phyloP scores from a whole-genome alignment of 2,113 vertebrate genomes.

The Thunnus maccoyii region DNA sequence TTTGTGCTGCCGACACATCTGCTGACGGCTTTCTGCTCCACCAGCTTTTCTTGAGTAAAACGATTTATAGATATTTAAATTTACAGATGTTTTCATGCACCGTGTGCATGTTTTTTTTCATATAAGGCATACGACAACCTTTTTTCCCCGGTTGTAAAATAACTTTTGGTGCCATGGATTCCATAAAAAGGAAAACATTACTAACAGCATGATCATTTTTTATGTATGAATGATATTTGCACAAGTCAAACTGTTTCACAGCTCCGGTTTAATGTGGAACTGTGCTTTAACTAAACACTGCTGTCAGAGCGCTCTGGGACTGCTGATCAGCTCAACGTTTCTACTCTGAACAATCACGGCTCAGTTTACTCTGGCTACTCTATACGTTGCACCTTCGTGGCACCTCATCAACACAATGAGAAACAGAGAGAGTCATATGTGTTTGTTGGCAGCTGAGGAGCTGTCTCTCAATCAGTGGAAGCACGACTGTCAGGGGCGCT shows the following conservation, averaged over 20 bases:
- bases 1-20: conserved; percentile 87
- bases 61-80: conserved; percentile 91
- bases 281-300: conserved; percentile 48
- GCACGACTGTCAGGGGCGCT: conserved; percentile 27
- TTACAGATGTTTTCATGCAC: conserved; percentile 89
- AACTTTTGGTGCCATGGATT: conserved; percentile 72
- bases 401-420: conserved; percentile 58
- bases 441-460: conserved; percentile 61
- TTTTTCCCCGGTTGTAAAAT: conserved; percentile 70
- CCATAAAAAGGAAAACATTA: conserved; percentile 77
- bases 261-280: conserved; percentile 52
- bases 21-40: conserved; percentile 89
- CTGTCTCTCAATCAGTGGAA: conserved; percentile 52
- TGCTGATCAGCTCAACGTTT: conserved; percentile 46
- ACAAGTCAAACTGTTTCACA: conserved; percentile 63
- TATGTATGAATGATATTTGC: conserved; percentile 59
- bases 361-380: conserved; percentile 66
- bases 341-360: conserved; percentile 39
- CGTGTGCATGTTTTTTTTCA: conserved; percentile 76
- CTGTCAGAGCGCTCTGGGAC: conserved; percentile 33
- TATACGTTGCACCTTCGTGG: conserved; percentile 50
- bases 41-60: conserved; percentile 88
- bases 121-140: conserved; percentile 76
- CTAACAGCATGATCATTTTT: conserved; percentile 61
- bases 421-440: conserved; percentile 60